phyloP scores from a whole-genome alignment of 2,888 invertebrate genomes.

The Leptarthrus brevirostris region DNA sequence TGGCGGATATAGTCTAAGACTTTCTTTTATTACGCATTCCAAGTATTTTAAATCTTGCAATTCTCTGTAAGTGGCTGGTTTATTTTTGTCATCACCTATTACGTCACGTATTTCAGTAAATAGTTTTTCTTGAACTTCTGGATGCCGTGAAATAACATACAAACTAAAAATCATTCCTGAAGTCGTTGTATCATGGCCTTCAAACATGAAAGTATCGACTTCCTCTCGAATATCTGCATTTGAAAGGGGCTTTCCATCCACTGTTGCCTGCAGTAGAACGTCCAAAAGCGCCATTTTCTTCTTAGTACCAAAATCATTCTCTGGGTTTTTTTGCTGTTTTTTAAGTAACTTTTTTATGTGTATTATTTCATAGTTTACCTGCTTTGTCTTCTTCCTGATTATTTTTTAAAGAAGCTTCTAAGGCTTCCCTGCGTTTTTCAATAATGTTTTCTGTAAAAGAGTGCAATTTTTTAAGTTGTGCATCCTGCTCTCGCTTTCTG shows the following conservation, averaged over 20 bases:
- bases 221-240: slow-evolving; percentile 72
- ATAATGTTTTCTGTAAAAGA: slow-evolving; percentile 62
- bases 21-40: slow-evolving; percentile 52
- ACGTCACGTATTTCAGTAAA: slow-evolving; percentile 62
- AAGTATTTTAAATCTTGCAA: slow-evolving; percentile 47
- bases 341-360: too few species aligned
- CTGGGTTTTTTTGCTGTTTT: not conserved
- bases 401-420: slow-evolving; percentile 55
- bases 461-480: slow-evolving; percentile 61
- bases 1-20: slow-evolving; percentile 50
- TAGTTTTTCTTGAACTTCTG: slow-evolving; percentile 64
- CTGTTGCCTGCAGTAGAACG: slow-evolving; percentile 70
- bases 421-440: slow-evolving; percentile 57
- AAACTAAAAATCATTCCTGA: slow-evolving; percentile 65
- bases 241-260: slow-evolving; percentile 69
- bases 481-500: slow-evolving; percentile 55
- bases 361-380: not conserved
- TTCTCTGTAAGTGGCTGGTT: not conserved
- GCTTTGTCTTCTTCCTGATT: not conserved
- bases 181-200: slow-evolving; percentile 66
- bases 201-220: slow-evolving; percentile 77
- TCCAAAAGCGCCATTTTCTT: slow-evolving; percentile 74
- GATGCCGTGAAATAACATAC: slow-evolving; percentile 63
- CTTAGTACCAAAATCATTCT: slow-evolving; percentile 62
- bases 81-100: slow-evolving; percentile 56